These are phyloP conservation scores for Pseudoips prasinana DNA, from an alignment of 2,888 invertebrate species.

Conservation along the genomic window DNA sequence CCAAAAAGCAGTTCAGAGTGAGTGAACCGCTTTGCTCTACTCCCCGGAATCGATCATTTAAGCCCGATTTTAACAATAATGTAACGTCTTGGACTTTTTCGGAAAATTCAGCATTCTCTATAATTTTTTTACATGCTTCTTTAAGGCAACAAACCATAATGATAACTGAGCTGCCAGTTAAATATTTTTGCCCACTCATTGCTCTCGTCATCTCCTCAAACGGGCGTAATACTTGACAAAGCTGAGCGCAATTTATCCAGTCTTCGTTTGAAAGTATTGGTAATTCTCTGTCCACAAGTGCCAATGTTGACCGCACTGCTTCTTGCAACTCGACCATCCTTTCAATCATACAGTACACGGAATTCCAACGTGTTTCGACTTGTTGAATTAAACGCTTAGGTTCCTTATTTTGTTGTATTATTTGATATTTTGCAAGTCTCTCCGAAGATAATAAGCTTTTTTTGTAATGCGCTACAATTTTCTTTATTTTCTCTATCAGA, in stretches of 20 bases:
- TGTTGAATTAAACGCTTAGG: constrained; percentile 28
- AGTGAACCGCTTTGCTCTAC: too few species aligned
- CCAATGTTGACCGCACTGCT: background rate
- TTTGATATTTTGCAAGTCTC: constrained; percentile 25
- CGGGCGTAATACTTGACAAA: constrained; percentile 6
- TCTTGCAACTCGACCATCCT: background rate
- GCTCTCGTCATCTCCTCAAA: background rate
- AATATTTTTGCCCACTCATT: too few species aligned
- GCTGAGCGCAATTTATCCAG: background rate
- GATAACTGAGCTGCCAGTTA: too few species aligned
- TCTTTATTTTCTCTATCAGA: constrained; percentile 30
- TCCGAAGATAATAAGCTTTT: constrained; percentile 30
- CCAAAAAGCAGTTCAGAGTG: too few species aligned
- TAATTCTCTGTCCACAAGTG: background rate
- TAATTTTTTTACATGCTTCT: too few species aligned
- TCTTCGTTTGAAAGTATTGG: background rate
- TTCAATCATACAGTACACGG: constrained; percentile 2
- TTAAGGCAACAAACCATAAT: too few species aligned
- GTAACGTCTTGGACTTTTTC: too few species aligned
- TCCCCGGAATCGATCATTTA: too few species aligned
- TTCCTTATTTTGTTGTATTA: constrained; percentile 16
- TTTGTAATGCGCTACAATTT: constrained; percentile 31
- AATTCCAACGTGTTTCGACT: constrained; percentile 12
- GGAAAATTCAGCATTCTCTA: too few species aligned
- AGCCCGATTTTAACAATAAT: too few species aligned